Percentiles rank a stretch among this genome's conserved stretches.
These are phyloP conservation scores for Bactericera cockerelli DNA, from an alignment of 1,140 invertebrate species.

Conservation along the genomic window DNA sequence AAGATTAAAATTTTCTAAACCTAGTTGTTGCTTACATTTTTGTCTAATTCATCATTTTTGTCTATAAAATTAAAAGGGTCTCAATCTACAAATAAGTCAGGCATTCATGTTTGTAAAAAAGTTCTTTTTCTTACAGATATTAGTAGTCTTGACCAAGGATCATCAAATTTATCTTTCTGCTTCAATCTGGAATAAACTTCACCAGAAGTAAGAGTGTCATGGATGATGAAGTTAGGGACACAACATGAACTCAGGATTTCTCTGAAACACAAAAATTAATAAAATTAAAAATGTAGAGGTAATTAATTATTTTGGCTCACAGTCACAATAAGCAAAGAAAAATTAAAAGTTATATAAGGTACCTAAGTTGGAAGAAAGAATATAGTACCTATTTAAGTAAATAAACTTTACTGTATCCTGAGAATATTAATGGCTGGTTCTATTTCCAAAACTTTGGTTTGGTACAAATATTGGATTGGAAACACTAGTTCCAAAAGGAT, in stretches of 20 bases:
- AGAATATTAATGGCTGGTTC: neutral
- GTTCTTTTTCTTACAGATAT: slow-evolving; percentile 35
- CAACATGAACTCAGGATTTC: slow-evolving; percentile 35
- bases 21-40: neutral
- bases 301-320: neutral
- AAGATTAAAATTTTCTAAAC: too few species aligned
- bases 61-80: too few species aligned
- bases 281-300: neutral
- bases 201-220: slow-evolving; percentile 29
- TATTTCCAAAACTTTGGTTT: neutral
- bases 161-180: slow-evolving; percentile 37
- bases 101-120: too few species aligned
- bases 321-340: neutral
- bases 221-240: slow-evolving; percentile 27
- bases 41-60: neutral
- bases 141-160: slow-evolving; percentile 41
- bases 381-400: neutral
- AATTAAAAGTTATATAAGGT: too few species aligned
- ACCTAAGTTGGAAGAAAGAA: neutral
- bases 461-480: too few species aligned
- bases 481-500: too few species aligned
- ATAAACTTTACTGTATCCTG: neutral
- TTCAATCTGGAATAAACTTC: slow-evolving; percentile 36
- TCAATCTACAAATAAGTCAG: too few species aligned
- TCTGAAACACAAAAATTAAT: slow-evolving; percentile 22